Base-by-base conservation (phyloP, 2,888 invertebrate species). In the Euclidia mi region DNA sequence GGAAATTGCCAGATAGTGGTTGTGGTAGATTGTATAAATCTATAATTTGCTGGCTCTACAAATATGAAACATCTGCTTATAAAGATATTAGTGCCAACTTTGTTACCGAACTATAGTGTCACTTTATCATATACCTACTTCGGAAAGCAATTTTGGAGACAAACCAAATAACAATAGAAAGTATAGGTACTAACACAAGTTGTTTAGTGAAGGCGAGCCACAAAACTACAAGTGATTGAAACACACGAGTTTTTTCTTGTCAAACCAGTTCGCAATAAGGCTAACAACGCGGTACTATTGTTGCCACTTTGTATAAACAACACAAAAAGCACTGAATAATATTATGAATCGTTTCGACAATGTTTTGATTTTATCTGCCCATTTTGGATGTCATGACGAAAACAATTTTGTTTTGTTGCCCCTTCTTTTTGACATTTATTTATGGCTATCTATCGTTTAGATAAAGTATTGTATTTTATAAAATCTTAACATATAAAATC, bases 231-330 rank as follows among this genome's bases (percentile, higher is more conserved):
- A 56, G 43, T 72, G 60, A 60, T 60, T 38, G 52, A 40, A 62
- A 49, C 42, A 56, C 50, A 41, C 15, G 56, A 53, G 52, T 61
- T 50, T 51, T 47, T 51, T 46, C 62, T 28, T 45, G 65, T 51
- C 64, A 64, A 67, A 74, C 75, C 71, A 46, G 75, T 70, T 64
- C 31, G 45, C 55, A 61, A 56, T 66, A 53, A 66, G 62, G 60
- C 63, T 51, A 65, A 60, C 66, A 48, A 47, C 53, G 47, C 48
- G 48, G 51, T 59, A 59, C 57, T 60, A 56, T 70, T 71, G 68
- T 68, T 58, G 37, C 57, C 70, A 40, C 46, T 34, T 41, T 41
- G 53, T 34, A 18, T 35, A 34, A 35, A 53, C 46, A 35, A 29
- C 25, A 34, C 44, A 40, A 20, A 40, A 44, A 42, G 12, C 9